Percentiles rank a stretch among this genome's conserved stretches.
Conservation (phyloP, 2,113 vertebrate species). For the Theristicus caerulescens region DNA sequence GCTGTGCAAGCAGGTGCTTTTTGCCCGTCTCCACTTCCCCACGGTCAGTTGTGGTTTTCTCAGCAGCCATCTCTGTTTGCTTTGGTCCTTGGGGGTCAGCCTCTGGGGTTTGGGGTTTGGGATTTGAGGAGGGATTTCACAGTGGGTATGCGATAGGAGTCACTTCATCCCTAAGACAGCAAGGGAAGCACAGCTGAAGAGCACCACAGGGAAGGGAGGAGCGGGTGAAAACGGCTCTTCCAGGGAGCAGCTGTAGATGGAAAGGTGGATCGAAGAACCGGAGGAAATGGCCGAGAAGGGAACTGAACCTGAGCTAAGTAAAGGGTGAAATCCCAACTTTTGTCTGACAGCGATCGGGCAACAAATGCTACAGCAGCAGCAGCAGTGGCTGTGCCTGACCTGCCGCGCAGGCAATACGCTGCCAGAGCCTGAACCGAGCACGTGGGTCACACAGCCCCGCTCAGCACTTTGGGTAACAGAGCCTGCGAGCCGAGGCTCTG, state of each 20-base stretch:
- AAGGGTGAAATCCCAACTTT: neutral
- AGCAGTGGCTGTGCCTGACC: neutral
- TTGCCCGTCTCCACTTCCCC: neutral
- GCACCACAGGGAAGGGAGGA: neutral
- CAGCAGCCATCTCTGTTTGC: neutral
- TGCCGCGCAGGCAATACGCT: neutral
- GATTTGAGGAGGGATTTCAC: neutral
- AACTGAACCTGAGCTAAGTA: neutral
- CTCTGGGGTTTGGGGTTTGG: neutral
- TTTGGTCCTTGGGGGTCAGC: neutral
- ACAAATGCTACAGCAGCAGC: neutral
- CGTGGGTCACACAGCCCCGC: no score
- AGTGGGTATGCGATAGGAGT: no score
- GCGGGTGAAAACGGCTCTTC: neutral
- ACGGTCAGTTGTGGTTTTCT: neutral
- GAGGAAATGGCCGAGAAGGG: neutral
- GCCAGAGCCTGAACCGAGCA: neutral
- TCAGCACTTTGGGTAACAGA: neutral
- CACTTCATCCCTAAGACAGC: neutral
- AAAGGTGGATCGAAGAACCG: neutral
- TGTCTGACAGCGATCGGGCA: neutral
- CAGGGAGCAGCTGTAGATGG: neutral
- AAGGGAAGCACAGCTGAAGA: neutral
- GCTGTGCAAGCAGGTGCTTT: neutral
- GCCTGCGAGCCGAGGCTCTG: neutral